Conservation (phyloP, 2,888 invertebrate genomes). For the Drosophila neotestacea region DNA sequence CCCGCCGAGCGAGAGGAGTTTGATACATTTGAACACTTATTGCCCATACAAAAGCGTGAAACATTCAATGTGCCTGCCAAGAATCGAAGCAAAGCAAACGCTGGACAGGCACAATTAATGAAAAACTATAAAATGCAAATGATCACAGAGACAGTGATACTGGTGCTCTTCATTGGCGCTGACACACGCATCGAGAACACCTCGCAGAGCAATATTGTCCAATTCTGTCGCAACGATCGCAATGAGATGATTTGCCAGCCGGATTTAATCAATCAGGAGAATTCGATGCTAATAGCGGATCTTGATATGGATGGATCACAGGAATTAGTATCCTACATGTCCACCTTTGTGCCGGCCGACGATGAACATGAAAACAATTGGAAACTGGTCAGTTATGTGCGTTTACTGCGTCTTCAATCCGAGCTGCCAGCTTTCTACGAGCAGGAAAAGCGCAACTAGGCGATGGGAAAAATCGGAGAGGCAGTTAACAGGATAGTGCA, state of each 20-base stretch:
- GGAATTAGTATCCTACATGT: slow-evolving; percentile 91
- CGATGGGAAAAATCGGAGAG: too few relatives aligned
- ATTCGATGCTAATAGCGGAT: slow-evolving; percentile 91
- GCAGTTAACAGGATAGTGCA: slow-evolving; percentile 39
- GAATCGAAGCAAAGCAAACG: slow-evolving; percentile 56
- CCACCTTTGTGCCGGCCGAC: slow-evolving; percentile 86
- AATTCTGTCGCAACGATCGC: slow-evolving; percentile 87
- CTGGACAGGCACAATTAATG: slow-evolving; percentile 49
- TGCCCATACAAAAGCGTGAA: slow-evolving; percentile 73
- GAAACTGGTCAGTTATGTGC: slow-evolving; percentile 89
- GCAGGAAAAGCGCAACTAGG: slow-evolving; percentile 75
- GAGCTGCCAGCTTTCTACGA: slow-evolving; percentile 90
- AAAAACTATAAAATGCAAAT: slow-evolving; percentile 86
- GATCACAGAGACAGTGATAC: slow-evolving; percentile 90
- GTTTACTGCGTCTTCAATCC: slow-evolving; percentile 89
- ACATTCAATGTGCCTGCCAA: slow-evolving; percentile 74
- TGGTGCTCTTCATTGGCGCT: slow-evolving; percentile 91
- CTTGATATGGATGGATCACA: slow-evolving; percentile 91
- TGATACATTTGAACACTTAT: slow-evolving; percentile 79
- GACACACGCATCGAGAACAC: slow-evolving; percentile 91
- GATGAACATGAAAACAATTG: slow-evolving; percentile 85
- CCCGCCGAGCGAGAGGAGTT: slow-evolving; percentile 70
- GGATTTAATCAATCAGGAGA: slow-evolving; percentile 90
- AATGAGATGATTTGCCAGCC: slow-evolving; percentile 89
- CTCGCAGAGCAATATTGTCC: slow-evolving; percentile 91